Evolutionary conservation across 2,797 vertebrate genomes (phyloP), one percentile per base, ranked within the genome.

Genomic region (Microctenopoma lineatum): DNA sequence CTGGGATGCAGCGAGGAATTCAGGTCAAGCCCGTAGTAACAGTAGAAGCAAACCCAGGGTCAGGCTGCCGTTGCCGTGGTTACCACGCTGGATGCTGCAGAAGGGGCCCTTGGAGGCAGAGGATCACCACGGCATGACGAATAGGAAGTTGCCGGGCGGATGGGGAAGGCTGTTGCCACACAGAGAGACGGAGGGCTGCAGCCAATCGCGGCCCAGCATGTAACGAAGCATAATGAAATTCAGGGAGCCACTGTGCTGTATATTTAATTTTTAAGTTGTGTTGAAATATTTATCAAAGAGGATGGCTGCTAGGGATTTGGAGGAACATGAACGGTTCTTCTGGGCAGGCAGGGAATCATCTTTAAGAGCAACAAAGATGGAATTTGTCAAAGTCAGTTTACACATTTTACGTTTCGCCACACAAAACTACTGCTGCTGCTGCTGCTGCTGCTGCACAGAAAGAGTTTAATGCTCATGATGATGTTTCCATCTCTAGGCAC

Each of bases 1-100:
- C 41, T 62, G 52, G 68, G 80, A 90, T 83, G 89, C 66, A 15
- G 70, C 56, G 73, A 79, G 52, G 77, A 91, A 94, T 93, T 81
- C 93, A 94, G 94, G 93, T 94, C 94, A 94, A 91, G 91, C 89
- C 74, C 81, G 79, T 75, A 71, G 89, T 79, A 80, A 63, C 85
- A 80, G 87, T 74, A 86, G 84, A 80, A 83, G 84, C 75, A 70
- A 50, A 57, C 59, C 60, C 77, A 70, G 92, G 93, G 92, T 93
- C 91, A 94, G 89, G 80, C 90, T 75, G 62, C 69, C 80, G 89
- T 94, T 93, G 74, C 92, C 79, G 82, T 91, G 87, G 93, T 80
- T 83, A 94, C 93, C 79, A 80, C 77, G 58, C 77, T 54, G 89
- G 92, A 94, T 94, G 92, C 90, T 94, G 91, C 90, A 91, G 88